phyloP scores from a whole-genome alignment of 2,113 vertebrate genomes.

The Trematocara stigmaticum region DNA sequence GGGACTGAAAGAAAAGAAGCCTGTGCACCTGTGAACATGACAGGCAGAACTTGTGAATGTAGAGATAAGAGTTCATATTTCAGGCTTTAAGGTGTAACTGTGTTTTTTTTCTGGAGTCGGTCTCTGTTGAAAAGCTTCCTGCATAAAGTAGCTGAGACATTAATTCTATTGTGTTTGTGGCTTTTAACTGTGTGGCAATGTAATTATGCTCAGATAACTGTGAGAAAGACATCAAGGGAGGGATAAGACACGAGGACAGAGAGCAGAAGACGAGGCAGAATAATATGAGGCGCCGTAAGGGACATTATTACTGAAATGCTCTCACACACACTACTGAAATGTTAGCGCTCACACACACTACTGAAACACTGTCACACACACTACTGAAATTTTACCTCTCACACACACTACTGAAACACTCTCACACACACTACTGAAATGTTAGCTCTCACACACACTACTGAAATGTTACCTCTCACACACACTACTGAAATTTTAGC shows the following conservation, averaged over 20 bases:
- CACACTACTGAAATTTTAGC: too few relatives aligned
- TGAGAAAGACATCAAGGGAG: slow-evolving; percentile 2
- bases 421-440: too few relatives aligned
- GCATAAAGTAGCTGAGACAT: slow-evolving; percentile 3
- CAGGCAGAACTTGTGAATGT: not conserved
- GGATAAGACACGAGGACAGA: not conserved
- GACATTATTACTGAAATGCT: too few relatives aligned
- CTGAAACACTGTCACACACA: too few relatives aligned
- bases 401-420: too few relatives aligned
- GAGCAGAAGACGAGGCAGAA: not conserved
- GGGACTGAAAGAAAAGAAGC: not conserved
- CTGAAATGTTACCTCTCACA: too few relatives aligned
- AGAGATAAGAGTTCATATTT: not conserved
- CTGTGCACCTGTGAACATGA: not conserved
- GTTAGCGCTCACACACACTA: too few relatives aligned
- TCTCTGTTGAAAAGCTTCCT: slow-evolving; percentile 11
- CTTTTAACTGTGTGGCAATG: slow-evolving; percentile 33
- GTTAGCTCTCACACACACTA: fast-evolving
- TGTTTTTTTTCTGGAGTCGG: not conserved
- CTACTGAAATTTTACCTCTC: too few relatives aligned
- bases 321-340: too few relatives aligned
- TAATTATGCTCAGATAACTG: slow-evolving; percentile 20
- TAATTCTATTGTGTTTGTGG: slow-evolving; percentile 21
- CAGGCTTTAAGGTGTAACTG: not conserved
- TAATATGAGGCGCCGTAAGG: not conserved